Conservation (phyloP, 2,113 vertebrate species). For the Phalacrocorax aristotelis region DNA sequence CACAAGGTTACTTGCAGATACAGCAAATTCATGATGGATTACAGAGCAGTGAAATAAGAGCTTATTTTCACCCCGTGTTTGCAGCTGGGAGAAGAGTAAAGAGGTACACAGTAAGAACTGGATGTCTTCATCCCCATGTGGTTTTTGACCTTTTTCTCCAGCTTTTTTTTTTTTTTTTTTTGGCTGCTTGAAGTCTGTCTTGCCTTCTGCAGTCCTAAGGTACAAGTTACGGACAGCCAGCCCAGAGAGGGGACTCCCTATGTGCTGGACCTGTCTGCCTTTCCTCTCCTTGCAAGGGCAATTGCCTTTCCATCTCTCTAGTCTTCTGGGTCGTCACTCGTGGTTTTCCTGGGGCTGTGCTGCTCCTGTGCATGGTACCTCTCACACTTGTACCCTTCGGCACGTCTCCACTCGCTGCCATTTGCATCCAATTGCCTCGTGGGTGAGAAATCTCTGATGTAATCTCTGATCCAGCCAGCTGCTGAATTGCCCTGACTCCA, state of each 20-base stretch:
- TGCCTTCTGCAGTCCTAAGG: neutral
- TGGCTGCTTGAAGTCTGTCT: neutral
- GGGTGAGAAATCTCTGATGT: constrained; percentile 8
- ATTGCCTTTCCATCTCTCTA: neutral
- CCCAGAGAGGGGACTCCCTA: rapidly evolving
- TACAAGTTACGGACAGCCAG: neutral
- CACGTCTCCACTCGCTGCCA: neutral
- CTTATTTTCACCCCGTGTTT: neutral
- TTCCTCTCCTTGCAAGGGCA: neutral
- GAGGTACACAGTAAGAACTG: neutral
- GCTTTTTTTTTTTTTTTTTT: neutral
- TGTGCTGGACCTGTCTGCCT: neutral
- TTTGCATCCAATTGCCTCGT: neutral
- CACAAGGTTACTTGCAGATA: neutral
- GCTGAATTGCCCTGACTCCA: constrained; percentile 39
- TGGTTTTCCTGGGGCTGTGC: neutral
- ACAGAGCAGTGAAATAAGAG: neutral
- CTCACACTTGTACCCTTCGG: neutral
- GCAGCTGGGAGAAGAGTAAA: neutral
- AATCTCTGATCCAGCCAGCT: neutral
- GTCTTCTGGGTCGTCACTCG: neutral
- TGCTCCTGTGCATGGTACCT: neutral
- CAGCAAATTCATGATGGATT: neutral
- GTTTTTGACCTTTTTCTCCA: neutral
- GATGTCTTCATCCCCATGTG: neutral